Percentiles rank a stretch among this genome's conserved stretches.
Conservation (phyloP, 2,888 invertebrate species). For the Rhingia rostrata region DNA sequence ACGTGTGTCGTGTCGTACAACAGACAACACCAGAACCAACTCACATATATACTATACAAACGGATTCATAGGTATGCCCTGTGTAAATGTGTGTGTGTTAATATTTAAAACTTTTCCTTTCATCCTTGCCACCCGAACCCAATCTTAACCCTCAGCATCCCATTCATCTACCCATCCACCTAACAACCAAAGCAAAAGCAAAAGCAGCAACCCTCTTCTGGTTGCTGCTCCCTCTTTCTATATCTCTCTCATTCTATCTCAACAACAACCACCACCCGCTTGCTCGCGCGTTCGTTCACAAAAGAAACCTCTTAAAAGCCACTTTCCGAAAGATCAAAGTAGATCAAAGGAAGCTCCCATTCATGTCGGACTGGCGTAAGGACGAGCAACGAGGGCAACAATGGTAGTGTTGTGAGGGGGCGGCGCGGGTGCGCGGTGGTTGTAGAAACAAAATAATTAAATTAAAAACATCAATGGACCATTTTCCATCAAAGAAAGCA, state of each 20-base stretch:
- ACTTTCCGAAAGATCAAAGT: conserved; percentile 75
- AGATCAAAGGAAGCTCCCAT: conserved; percentile 75
- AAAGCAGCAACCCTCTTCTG: conserved; percentile 43
- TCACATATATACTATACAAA: background rate
- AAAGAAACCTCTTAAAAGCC: conserved; percentile 75
- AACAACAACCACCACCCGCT: conserved; percentile 8
- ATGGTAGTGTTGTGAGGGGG: conserved; percentile 51
- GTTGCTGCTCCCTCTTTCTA: background rate
- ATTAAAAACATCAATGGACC: conserved; percentile 75
- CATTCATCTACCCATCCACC: conserved; percentile 49
- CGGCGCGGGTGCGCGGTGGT: conserved; percentile 17
- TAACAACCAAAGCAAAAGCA: conserved; percentile 55
- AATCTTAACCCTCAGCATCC: conserved; percentile 69
- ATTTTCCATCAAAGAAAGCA: conserved; percentile 73
- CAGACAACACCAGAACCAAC: conserved; percentile 37
- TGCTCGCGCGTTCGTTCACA: conserved; percentile 71
- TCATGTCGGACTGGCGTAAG: conserved; percentile 68
- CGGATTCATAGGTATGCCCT: conserved; percentile 66
- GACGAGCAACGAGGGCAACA: conserved; percentile 36
- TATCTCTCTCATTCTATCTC: conserved; percentile 41
- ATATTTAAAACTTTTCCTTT: conserved; percentile 75
- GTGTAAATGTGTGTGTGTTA: conserved; percentile 56
- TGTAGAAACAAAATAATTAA: conserved; percentile 74
- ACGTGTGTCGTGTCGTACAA: conserved; percentile 24
- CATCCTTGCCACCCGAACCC: conserved; percentile 74